Conservation (phyloP, 2,113 vertebrate species). For the Capreolus pygargus region DNA sequence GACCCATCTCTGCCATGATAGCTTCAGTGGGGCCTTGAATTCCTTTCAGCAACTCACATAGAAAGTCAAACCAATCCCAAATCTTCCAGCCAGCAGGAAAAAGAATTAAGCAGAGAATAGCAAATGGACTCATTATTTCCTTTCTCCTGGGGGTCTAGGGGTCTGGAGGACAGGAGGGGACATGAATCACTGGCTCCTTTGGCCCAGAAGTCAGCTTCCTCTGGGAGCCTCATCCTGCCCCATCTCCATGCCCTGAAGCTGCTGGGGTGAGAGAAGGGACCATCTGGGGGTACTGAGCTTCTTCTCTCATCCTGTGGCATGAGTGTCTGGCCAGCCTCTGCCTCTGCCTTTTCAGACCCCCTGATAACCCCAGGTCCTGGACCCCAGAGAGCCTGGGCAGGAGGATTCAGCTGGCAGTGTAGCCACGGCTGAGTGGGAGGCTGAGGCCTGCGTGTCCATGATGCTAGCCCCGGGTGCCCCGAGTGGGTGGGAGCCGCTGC, state of each 20-base stretch:
- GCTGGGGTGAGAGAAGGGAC: neutral
- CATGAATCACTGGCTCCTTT: neutral
- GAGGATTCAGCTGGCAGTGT: neutral
- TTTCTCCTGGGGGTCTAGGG: neutral
- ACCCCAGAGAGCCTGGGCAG: neutral
- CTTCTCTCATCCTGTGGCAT: neutral
- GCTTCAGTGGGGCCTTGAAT: neutral
- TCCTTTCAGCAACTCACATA: neutral
- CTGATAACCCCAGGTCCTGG: neutral
- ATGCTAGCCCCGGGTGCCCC: neutral
- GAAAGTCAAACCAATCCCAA: neutral
- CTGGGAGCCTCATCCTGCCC: neutral
- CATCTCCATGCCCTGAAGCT: rapidly evolving
- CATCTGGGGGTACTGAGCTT: neutral
- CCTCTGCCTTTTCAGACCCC: neutral
- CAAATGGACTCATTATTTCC: neutral
- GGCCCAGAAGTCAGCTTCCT: neutral
- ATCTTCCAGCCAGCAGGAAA: neutral
- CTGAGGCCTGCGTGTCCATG: neutral
- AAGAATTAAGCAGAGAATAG: neutral
- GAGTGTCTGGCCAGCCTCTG: neutral
- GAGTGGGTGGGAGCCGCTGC: neutral
- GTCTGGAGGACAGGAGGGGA: no score
- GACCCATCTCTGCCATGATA: neutral
- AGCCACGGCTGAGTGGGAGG: rapidly evolving